Evolutionary conservation across 2,797 vertebrate genomes (phyloP), one percentile per base, ranked within the genome.

Genomic region (Leptodactylus fallax): DNA sequence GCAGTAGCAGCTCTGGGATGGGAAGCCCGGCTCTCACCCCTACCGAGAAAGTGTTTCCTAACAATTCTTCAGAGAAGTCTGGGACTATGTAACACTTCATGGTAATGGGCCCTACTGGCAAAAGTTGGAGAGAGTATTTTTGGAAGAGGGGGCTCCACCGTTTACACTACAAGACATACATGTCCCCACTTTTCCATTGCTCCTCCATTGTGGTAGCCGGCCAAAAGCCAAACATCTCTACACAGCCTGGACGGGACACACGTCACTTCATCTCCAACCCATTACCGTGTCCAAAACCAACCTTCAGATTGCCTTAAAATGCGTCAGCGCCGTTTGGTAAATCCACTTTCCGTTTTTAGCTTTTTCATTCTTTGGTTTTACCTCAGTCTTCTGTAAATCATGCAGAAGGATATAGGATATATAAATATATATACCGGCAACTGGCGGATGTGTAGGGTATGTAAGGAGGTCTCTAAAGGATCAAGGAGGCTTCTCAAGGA

Each of bases 21-120:
- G 97, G 97, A 90, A 98, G 97, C 92, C 97, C 97, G 0, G 96
- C 97, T 0, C 95, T 97, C 90, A 97, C 97, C 5, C 97, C 97
- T 86, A 97, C 97, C 0, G 97, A 98, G 92, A 97, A 97, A 93
- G 93, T 95, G 80, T 98, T 97, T 93, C 97, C 97, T 88, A 95
- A 91, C 94, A 90, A 95, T 94, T 79, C 97, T 16, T 81, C 96
- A 0, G 95, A 96, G 88, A 96, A 96, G 90, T 96, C 95, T 0
- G 95, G 95, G 91, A 96, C 95, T 88, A 96, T 95, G 95, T 96
- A 93, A 92, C 88, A 36, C 9, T 71, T 36, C 82, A 25, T 63
- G 71, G n/a, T 49, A 51, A 23, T 10, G 45, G 55, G 53, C 82
- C 81, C 14, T 47, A 47, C 13, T 51, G 61, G 65, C 16, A 56